A percentile compares a stretch with the other conserved stretches of the same genome.
Conservation (phyloP, 2,888 invertebrate genomes). For the Pinctada fucata region DNA sequence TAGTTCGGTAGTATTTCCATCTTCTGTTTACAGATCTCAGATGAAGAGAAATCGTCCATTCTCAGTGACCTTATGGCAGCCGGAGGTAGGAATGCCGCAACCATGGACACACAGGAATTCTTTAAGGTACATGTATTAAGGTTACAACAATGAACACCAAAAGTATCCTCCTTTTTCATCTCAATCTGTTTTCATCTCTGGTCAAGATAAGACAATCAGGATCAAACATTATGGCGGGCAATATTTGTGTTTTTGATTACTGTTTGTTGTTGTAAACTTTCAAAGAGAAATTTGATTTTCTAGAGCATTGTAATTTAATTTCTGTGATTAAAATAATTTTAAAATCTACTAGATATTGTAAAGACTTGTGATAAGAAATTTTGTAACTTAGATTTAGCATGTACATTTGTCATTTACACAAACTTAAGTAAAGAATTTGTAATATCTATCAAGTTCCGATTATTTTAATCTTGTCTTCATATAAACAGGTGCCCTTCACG, state of each 20-base stretch:
- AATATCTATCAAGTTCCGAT: no score
- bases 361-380: no score
- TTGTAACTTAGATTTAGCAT: no score
- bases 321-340: no score
- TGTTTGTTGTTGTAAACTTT: no score
- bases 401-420: no score
- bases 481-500: conserved; percentile 88
- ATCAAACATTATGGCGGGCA: not conserved
- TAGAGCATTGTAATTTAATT: no score
- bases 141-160: not conserved
- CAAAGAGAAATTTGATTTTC: no score
- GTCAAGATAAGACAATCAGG: not conserved
- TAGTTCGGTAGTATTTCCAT: no score
- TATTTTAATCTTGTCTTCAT: not conserved
- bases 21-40: conserved; percentile 53
- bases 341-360: no score
- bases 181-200: not conserved
- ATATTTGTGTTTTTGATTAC: no score
- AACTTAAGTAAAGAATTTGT: no score
- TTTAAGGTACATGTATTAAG: conserved; percentile 57
- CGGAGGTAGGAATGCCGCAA: conserved; percentile 48
- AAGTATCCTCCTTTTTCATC: not conserved
- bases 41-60: conserved; percentile 54
- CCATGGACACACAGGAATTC: conserved; percentile 56
- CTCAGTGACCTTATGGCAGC: conserved; percentile 56